Evolutionary conservation across 2,888 invertebrate species (phyloP), one percentile per base, ranked within the genome.

Genomic region (Listrodromus nycthemerus): DNA sequence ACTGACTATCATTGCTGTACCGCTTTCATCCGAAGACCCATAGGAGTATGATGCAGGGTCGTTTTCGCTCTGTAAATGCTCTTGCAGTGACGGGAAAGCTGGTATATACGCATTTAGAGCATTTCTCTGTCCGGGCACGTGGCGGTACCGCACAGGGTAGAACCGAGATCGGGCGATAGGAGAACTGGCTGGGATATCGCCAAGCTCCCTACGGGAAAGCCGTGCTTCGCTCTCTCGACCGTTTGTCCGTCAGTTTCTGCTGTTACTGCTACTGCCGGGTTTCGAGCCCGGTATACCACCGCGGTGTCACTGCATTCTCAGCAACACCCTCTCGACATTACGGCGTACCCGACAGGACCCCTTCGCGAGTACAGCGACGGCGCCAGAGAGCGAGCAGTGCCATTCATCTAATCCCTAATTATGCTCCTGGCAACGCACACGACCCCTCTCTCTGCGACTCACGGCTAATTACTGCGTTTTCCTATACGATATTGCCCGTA

Each of bases 371-470:
- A 58, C 70, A 84, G 74, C 65, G 78, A 79, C 65, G 78, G 84
- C 69, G 81, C 75, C 81, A 80, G 63, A 63, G 80, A 83, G 86
- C 89, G 84, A 77, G 88, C 86, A 86, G 86, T 82, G 83, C 86
- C 89, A 90, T 90, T 88, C 90, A 89, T 89, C 90, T 89, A 89
- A 91, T 89, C 90, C 90, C 87, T 89, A 91, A 91, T 91, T 91
- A 91, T 91, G 86, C 88, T 85, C 85, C 87, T 85, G 89, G 89
- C 88, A 86, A 87, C 85, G 80, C 84, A 66, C 80, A 33, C 61
- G 30, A 45, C 13, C 24, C 52, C 73, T 73, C 78, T 52, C 82
- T 50, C 66, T 78, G 52, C 55, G 61, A 48, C 82, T 65, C 77
- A 37, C 41, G 52, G 76, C 80, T 81, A 84, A 84, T 84, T 84